Evolutionary conservation across 2,797 vertebrate species (phyloP).

Genomic region (Channa striata): DNA sequence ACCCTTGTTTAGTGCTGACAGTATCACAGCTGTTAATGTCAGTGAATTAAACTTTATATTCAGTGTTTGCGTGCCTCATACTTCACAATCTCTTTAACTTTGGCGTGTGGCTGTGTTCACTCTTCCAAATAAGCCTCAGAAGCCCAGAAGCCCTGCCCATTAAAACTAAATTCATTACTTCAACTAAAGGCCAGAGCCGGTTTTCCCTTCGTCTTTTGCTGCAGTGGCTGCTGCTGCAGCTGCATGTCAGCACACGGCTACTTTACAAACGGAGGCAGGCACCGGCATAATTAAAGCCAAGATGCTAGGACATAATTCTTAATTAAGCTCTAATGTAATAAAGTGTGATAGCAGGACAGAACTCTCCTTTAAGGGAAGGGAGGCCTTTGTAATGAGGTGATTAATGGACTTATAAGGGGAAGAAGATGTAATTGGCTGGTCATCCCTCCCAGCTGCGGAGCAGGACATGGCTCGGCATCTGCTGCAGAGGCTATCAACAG

Average conservation of each 20-base stretch:
- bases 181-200: constrained; percentile 63
- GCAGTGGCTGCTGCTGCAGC: constrained; percentile 42
- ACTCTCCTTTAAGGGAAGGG: constrained; percentile 83
- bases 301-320: constrained; percentile 91
- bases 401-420: constrained; percentile 85
- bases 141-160: constrained; percentile 61
- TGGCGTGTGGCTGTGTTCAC: constrained; percentile 50
- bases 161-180: constrained; percentile 84
- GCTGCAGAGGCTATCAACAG: constrained; percentile 30
- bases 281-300: constrained; percentile 88
- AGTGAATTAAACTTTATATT: constrained; percentile 30
- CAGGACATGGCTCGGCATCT: constrained; percentile 43
- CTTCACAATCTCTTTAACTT: constrained; percentile 35
- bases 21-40: constrained; percentile 41
- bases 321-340: constrained; percentile 94
- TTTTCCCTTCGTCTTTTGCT: constrained; percentile 47
- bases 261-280: constrained; percentile 86
- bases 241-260: constrained; percentile 60
- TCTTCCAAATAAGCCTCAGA: constrained; percentile 61
- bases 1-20: constrained; percentile 29
- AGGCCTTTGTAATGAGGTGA: constrained; percentile 85
- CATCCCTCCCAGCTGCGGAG: constrained; percentile 61
- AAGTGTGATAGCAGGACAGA: constrained; percentile 83
- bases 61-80: constrained; percentile 17
- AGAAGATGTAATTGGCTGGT: constrained; percentile 84